Conservation (phyloP, 2,888 invertebrate genomes). For the Vandiemenella viatica region DNA sequence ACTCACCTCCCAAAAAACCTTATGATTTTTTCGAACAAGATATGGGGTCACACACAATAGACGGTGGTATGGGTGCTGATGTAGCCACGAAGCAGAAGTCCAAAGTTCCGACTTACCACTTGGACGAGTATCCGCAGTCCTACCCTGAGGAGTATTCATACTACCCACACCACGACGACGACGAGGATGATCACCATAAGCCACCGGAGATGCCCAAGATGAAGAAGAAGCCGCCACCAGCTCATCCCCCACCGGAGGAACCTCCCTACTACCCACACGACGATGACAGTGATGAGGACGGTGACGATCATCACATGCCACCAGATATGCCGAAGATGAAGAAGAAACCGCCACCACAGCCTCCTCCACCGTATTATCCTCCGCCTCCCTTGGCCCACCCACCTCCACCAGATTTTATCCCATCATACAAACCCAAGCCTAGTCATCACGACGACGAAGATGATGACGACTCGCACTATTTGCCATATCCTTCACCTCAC, state of each 20-base stretch:
- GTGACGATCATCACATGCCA: not conserved
- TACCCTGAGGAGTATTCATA: too few relatives aligned
- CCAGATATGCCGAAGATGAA: not conserved
- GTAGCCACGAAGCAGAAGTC: too few relatives aligned
- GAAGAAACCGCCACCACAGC: not conserved
- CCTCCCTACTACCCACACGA: not conserved
- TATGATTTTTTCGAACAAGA: too few relatives aligned
- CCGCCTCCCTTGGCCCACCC: not conserved
- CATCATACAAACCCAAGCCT: too few relatives aligned
- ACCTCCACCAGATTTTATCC: not conserved
- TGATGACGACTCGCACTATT: not conserved
- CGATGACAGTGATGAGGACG: not conserved
- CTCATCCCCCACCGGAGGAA: not conserved
- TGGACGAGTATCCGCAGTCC: too few relatives aligned
- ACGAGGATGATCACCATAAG: too few relatives aligned
- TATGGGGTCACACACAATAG: too few relatives aligned
- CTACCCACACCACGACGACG: not conserved
- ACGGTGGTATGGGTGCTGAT: too few relatives aligned
- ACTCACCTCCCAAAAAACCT: too few relatives aligned
- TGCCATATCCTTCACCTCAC: not conserved
- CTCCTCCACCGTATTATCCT: not conserved
- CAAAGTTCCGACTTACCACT: too few relatives aligned
- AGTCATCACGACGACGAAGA: slow-evolving; percentile 1
- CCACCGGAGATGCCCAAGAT: too few relatives aligned
- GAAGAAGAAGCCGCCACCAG: too few relatives aligned